phyloP scores from a whole-genome alignment of 2,888 invertebrate species.

The Mythimna ferrago region DNA sequence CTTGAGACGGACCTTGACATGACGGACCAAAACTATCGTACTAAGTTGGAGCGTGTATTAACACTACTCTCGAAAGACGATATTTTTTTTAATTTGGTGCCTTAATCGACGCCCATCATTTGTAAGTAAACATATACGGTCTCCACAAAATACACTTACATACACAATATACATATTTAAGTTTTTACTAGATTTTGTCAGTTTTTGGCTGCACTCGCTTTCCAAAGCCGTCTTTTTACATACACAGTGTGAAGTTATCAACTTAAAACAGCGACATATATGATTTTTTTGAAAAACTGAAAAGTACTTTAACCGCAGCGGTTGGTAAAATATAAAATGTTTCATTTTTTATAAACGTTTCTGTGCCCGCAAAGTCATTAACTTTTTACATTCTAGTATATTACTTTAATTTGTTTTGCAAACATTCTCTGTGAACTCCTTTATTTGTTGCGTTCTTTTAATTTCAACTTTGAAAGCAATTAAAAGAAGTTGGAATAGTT shows the following conservation, averaged over 20 bases:
- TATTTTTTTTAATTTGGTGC: background rate
- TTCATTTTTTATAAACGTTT: constrained; percentile 38
- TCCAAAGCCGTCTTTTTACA: background rate
- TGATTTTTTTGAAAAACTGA: background rate
- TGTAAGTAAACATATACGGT: too few relatives aligned
- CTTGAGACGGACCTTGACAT: too few relatives aligned
- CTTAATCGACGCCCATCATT: too few relatives aligned
- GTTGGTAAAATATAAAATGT: constrained; percentile 39
- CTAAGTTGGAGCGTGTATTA: too few relatives aligned
- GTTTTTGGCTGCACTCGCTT: background rate
- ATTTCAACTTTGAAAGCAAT: constrained; percentile 62
- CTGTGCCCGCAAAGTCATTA: constrained; percentile 28
- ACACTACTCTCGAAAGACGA: background rate
- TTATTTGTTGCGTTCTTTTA: constrained; percentile 60
- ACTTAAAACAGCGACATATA: background rate
- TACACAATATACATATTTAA: background rate
- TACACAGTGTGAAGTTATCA: background rate
- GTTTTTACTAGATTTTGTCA: too few relatives aligned
- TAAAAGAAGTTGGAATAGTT: constrained; percentile 36
- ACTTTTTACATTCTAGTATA: constrained; percentile 65
- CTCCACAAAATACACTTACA: background rate
- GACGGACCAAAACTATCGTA: too few relatives aligned
- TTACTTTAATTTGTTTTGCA: constrained; percentile 71
- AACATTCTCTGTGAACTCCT: constrained; percentile 50
- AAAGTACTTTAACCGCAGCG: constrained; percentile 11